These are phyloP conservation scores for Danaus melanippus DNA, from an alignment of 1,140 invertebrate species.

Conservation along the genomic window DNA sequence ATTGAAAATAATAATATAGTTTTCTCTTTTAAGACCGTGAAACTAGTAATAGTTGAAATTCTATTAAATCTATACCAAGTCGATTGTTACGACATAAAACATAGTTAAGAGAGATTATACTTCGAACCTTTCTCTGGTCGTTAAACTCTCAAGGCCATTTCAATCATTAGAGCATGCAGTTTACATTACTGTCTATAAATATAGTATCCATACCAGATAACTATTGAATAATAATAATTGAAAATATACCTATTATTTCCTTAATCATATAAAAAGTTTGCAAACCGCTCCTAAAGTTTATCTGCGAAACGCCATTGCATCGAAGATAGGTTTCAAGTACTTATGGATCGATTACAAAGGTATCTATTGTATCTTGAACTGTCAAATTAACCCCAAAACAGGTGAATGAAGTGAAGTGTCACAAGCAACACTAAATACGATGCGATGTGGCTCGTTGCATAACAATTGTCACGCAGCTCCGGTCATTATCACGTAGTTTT, in stretches of 20 bases:
- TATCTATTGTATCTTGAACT: too few relatives aligned
- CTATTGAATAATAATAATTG: constrained; percentile 2
- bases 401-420: constrained; percentile 19
- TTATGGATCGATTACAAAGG: too few relatives aligned
- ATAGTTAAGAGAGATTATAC: constrained; percentile 20
- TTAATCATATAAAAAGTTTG: neutral
- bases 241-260: neutral
- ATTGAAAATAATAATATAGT: too few relatives aligned
- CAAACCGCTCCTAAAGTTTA: neutral
- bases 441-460: constrained; percentile 32
- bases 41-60: too few relatives aligned
- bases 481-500: constrained; percentile 40
- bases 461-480: constrained; percentile 29
- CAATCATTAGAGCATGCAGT: constrained; percentile 13
- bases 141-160: constrained; percentile 44
- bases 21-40: too few relatives aligned
- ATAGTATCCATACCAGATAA: neutral
- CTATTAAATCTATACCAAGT: too few relatives aligned
- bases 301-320: neutral
- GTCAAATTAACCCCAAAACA: constrained; percentile 6
- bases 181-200: constrained; percentile 1
- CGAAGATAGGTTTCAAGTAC: constrained; percentile 4
- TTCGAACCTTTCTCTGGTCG: constrained; percentile 41
- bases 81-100: too few relatives aligned
- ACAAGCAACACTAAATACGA: constrained; percentile 11